Evolutionary conservation across 2,113 vertebrate species (phyloP).

Genomic region (Esox niger): DNA sequence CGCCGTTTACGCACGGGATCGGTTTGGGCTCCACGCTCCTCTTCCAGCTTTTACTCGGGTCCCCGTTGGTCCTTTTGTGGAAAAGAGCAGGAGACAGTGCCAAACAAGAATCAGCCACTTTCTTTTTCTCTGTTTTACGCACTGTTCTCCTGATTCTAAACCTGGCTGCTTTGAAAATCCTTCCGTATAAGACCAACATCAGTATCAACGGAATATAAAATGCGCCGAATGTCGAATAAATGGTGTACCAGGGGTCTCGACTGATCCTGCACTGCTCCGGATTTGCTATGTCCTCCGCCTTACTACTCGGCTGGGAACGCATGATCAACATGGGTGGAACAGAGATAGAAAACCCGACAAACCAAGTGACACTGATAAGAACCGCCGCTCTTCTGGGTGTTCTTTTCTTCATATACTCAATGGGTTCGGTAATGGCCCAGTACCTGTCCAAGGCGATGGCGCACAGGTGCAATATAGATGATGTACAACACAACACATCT

Average conservation of each 20-base stretch:
- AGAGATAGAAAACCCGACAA: conserved; percentile 93
- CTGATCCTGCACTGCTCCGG: conserved; percentile 88
- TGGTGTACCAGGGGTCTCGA: conserved; percentile 93
- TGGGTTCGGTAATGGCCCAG: conserved; percentile 96
- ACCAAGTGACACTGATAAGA: conserved; percentile 94
- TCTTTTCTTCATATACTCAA: conserved; percentile 94
- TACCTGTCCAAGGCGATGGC: conserved; percentile 96
- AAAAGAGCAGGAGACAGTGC: conserved; percentile 68
- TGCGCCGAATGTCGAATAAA: conserved; percentile 95
- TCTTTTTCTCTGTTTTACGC: conserved; percentile 85
- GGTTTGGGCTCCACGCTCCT: conserved; percentile 74
- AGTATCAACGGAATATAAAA: conserved; percentile 93
- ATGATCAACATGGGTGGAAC: conserved; percentile 93
- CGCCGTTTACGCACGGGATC: conserved; percentile 76
- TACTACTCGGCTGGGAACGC: conserved; percentile 76
- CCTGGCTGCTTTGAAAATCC: conserved; percentile 91
- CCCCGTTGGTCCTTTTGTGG: conserved; percentile 73
- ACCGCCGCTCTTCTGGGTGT: conserved; percentile 87
- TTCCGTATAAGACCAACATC: conserved; percentile 93
- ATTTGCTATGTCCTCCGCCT: conserved; percentile 83
- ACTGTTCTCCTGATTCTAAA: conserved; percentile 93
- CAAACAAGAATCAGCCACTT: conserved; percentile 71
- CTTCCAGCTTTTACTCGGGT: conserved; percentile 76
- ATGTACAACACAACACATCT: conserved; percentile 95
- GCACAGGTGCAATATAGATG: conserved; percentile 95